Conservation (phyloP, 2,888 invertebrate genomes). For the Ypsolopha sequella region DNA sequence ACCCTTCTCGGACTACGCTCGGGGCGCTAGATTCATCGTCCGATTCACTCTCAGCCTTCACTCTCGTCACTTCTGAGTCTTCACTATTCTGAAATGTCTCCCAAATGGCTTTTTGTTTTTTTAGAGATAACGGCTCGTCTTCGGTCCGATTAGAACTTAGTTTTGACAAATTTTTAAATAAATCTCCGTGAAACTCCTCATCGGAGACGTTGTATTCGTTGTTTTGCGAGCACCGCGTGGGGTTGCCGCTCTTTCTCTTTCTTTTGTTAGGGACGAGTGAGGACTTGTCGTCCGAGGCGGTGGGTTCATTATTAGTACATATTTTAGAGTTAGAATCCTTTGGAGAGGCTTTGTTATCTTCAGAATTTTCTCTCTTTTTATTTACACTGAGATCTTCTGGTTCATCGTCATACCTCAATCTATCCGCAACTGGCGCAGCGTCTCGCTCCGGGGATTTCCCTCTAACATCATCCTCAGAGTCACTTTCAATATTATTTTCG, state of each 20-base stretch:
- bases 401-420: conserved; percentile 65
- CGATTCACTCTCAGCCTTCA: conserved; percentile 65
- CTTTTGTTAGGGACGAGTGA: conserved; percentile 73
- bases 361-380: conserved; percentile 61
- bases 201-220: conserved; percentile 62
- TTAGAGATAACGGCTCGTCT: conserved; percentile 57
- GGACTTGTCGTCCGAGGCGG: conserved; percentile 56
- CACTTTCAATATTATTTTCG: conserved; percentile 22
- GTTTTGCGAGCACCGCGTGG: conserved; percentile 78
- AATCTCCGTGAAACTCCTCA: conserved; percentile 55
- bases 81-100: conserved; percentile 61
- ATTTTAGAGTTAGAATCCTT: conserved; percentile 37
- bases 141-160: conserved; percentile 48
- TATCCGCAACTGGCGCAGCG: conserved; percentile 33
- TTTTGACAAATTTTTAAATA: conserved; percentile 55
- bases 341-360: conserved; percentile 63
- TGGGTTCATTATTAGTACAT: conserved; percentile 36
- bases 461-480: conserved; percentile 44
- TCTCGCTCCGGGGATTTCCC: conserved; percentile 27
- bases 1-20: conserved; percentile 59
- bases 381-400: conserved; percentile 79
- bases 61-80: conserved; percentile 48
- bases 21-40: conserved; percentile 62
- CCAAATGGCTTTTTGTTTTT: conserved; percentile 57
- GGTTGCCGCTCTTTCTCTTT: conserved; percentile 87